Evolutionary conservation across 1,140 invertebrate genomes (phyloP).

Genomic region (Dinothrombium tinctorium): DNA sequence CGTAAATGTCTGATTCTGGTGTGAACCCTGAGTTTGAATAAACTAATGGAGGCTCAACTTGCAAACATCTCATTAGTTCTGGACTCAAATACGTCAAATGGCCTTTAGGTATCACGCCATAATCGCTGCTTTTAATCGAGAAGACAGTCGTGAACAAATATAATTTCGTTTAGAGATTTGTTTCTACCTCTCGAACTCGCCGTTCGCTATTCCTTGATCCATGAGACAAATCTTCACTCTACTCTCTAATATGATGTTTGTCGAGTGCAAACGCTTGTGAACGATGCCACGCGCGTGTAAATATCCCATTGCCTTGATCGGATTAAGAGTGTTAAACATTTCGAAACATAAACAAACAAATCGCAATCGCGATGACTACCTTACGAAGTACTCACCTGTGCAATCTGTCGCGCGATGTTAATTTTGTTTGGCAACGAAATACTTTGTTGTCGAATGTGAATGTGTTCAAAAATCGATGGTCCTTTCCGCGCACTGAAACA

Average conservation of each 20-base stretch:
- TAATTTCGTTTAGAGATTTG: neutral
- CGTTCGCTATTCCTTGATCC: conserved; percentile 22
- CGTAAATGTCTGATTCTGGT: conserved; percentile 80
- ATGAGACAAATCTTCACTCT: conserved; percentile 25
- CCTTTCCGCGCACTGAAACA: conserved; percentile 20
- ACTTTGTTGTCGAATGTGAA: conserved; percentile 12
- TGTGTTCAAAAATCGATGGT: conserved; percentile 20
- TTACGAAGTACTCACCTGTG: conserved; percentile 16
- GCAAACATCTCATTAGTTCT: conserved; percentile 49
- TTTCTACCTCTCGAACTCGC: conserved; percentile 12
- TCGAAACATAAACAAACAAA: neutral
- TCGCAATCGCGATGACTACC: neutral
- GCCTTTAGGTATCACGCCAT: conserved; percentile 28
- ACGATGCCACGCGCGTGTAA: conserved; percentile 89
- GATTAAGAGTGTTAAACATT: conserved; percentile 3
- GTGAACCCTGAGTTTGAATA: conserved; percentile 33
- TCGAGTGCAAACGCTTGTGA: conserved; percentile 94
- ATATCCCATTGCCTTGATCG: conserved; percentile 77
- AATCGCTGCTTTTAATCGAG: conserved; percentile 16
- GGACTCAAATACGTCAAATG: conserved; percentile 95
- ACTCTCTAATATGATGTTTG: conserved; percentile 96
- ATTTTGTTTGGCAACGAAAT: conserved; percentile 11
- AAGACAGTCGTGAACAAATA: neutral
- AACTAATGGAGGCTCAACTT: conserved; percentile 18
- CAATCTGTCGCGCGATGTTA: conserved; percentile 15